Evolutionary conservation across 2,797 vertebrate genomes (phyloP).

Genomic region (Malurus splendens): DNA sequence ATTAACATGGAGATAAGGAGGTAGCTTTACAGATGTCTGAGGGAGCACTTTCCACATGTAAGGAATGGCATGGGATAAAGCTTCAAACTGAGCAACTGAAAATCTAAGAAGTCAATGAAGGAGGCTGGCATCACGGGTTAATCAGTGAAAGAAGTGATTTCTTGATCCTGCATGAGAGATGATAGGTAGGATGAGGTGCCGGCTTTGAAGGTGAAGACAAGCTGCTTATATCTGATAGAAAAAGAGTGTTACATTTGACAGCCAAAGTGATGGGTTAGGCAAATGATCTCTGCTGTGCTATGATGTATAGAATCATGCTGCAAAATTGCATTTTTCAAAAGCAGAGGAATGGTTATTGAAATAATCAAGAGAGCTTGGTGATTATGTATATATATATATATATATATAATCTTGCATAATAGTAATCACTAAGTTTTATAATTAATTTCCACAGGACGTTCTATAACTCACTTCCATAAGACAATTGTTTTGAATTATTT

Average conservation of each 20-base stretch:
- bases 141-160: conserved; percentile 13
- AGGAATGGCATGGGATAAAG: conserved; percentile 6
- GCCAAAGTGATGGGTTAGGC: not conserved
- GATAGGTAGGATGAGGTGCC: conserved; percentile 30
- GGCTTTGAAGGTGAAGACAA: conserved; percentile 48
- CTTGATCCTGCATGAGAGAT: not conserved
- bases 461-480: not conserved
- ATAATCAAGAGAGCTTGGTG: not conserved
- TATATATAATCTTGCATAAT: not conserved
- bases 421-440: not conserved
- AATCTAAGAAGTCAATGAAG: conserved; percentile 13
- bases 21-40: not conserved
- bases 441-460: not conserved
- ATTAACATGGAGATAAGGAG: conserved; percentile 24
- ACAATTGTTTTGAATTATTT: not conserved
- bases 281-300: not conserved
- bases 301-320: not conserved
- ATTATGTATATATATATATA: not conserved
- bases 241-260: conserved; percentile 21
- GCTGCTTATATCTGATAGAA: conserved; percentile 43
- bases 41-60: not conserved
- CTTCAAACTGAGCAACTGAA: not conserved
- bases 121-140: not conserved
- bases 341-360: not conserved
- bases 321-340: not conserved